phyloP scores from a whole-genome alignment of 1,140 invertebrate species.

The Halictus rubicundus region DNA sequence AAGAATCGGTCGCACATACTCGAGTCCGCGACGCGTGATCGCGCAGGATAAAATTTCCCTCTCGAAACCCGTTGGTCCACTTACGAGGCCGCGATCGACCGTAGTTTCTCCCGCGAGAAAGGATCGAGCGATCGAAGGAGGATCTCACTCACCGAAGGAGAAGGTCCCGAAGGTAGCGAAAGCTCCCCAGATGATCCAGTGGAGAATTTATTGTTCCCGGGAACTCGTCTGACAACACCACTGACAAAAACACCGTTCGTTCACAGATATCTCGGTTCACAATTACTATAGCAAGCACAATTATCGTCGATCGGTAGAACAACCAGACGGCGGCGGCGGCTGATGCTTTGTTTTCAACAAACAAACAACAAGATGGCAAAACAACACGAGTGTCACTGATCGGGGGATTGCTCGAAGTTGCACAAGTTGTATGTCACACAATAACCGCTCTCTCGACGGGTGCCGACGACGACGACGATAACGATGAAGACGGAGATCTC shows the following conservation, averaged over 20 bases:
- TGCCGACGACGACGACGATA: too few relatives aligned
- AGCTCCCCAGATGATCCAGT: neutral
- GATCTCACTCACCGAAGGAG: conserved; percentile 21
- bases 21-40: too few relatives aligned
- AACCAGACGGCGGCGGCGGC: neutral
- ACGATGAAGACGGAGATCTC: neutral
- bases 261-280: neutral
- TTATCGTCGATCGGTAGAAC: too few relatives aligned
- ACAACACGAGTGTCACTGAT: neutral
- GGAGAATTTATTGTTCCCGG: too few relatives aligned
- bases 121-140: neutral
- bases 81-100: neutral
- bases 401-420: too few relatives aligned
- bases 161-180: neutral
- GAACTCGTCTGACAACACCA: neutral
- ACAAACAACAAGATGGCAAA: neutral
- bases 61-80: neutral
- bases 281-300: neutral
- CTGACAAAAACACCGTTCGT: conserved; percentile 8
- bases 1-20: too few relatives aligned
- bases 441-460: too few relatives aligned
- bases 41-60: too few relatives aligned
- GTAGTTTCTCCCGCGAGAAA: neutral
- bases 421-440: too few relatives aligned
- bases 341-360: too few relatives aligned